Evolutionary conservation across 1,140 invertebrate genomes (phyloP), one percentile per base, ranked within the genome.

Genomic region (Bombyx mori): DNA sequence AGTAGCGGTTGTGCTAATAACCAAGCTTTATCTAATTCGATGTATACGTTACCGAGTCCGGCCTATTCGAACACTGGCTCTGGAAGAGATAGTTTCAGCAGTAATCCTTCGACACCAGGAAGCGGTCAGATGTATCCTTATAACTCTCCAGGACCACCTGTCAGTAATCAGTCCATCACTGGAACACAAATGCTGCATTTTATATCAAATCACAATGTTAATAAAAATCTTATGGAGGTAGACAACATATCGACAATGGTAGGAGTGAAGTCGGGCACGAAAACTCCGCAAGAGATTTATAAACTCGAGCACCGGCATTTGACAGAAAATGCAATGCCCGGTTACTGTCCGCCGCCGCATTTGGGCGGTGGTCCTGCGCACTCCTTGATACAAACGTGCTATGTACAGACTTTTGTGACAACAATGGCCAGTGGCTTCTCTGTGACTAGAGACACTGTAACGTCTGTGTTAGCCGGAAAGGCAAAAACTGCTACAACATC

Each of bases 381-480:
- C 80, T 67, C 83, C 54, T 63, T 84, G 7, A 79, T 84, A 60
- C 82, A 83, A 61, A 62, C 83, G 2, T 79, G 78, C 56, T 86
- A 86, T 45, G 74, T 86, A 7, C 83, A 86, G 48, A 82, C 79
- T 0, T 82, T 90, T 70, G 73, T 92, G 52, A 94, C 92, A 0
- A 94, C 93, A 3, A 93, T 94, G 92, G 93, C 93, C 0, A 94
- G 92, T 74, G 92, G 93, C 35, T 92, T 92, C 65, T 92, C 92
- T 0, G 79, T 92, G 8, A 92, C 92, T 52, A 91, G 92, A 63
- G 94, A 94, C 65, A 94, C 93, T 0, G 92, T 94, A 44, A 94
- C 94, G 1, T 94, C 93, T 12, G 93, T 94, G 6, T 77, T 94
- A 49, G 92, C 93, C 8, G 93, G 93, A 22, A 90, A 91, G 77